Evolutionary conservation across 2,797 vertebrate genomes (phyloP).

Genomic region (Brotula barbata): DNA sequence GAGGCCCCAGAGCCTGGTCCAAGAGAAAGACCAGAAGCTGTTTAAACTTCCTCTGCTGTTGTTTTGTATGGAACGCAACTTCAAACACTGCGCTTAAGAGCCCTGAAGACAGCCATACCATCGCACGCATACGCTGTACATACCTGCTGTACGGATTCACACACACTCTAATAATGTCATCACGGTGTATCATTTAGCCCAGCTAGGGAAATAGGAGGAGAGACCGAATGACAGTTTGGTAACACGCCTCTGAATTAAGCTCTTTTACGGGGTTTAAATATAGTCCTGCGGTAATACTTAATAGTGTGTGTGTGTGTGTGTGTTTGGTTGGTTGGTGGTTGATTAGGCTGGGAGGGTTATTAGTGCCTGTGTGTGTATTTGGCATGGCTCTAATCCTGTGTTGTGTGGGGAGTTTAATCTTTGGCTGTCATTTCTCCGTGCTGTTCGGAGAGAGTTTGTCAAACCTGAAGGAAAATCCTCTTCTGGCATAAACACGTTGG

Average conservation of each 20-base stretch:
- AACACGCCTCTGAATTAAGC: constrained; percentile 5
- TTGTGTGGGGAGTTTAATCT: constrained; percentile 7
- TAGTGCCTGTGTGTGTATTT: constrained; percentile 6
- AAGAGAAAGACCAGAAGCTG: constrained; percentile 75
- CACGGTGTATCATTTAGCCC: constrained; percentile 15
- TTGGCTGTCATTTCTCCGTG: neutral
- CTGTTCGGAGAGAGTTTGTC: constrained; percentile 64
- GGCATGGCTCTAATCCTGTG: neutral
- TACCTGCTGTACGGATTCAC: neutral
- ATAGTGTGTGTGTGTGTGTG: neutral
- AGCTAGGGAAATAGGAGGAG: constrained; percentile 1
- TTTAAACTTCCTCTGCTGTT: constrained; percentile 67
- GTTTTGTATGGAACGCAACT: constrained; percentile 65
- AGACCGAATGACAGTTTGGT: neutral
- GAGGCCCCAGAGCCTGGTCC: constrained; percentile 52
- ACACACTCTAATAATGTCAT: constrained; percentile 10
- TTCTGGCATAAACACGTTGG: constrained; percentile 63
- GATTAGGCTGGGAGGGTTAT: neutral
- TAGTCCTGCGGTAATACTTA: constrained; percentile 4
- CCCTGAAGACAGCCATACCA: constrained; percentile 5
- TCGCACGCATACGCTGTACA: constrained; percentile 6
- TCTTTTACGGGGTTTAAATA: constrained; percentile 1
- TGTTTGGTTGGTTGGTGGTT: neutral
- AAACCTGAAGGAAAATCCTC: constrained; percentile 72
- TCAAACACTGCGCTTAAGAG: constrained; percentile 57